A percentile compares a stretch with the other conserved stretches of the same genome.
Conservation (phyloP, 2,888 invertebrate species). For the Imbricaverruca yamaguchii region DNA sequence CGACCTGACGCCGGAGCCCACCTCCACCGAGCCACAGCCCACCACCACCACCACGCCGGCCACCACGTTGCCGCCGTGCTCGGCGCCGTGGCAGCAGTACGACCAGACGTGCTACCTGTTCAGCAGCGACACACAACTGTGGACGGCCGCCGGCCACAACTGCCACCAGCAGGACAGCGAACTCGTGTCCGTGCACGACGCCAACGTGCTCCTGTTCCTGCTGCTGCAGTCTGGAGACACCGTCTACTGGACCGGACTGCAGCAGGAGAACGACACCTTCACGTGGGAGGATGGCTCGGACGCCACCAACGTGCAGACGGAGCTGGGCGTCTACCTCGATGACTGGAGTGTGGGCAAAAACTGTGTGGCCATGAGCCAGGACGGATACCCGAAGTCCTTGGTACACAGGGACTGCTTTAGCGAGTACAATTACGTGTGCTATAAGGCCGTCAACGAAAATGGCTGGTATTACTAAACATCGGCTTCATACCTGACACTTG, state of each 20-base stretch:
- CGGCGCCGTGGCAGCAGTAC: neutral
- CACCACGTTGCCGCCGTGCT: neutral
- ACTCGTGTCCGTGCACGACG: neutral
- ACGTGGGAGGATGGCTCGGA: neutral
- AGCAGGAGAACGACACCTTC: neutral
- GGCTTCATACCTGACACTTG: too few relatives aligned
- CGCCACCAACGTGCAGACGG: neutral
- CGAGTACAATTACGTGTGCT: neutral
- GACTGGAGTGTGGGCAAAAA: neutral
- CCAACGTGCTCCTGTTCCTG: neutral
- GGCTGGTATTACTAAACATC: neutral
- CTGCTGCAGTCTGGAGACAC: neutral
- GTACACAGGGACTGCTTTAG: neutral
- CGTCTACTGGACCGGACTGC: neutral
- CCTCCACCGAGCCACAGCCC: neutral
- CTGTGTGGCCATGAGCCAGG: neutral
- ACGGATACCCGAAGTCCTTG: neutral
- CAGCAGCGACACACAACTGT: neutral
- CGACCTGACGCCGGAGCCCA: neutral
- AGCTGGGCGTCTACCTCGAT: neutral
- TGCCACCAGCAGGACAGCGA: neutral
- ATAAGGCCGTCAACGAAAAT: neutral
- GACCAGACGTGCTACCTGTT: neutral
- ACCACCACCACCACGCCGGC: neutral
- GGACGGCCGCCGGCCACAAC: neutral